phyloP scores from a whole-genome alignment of 2,888 invertebrate species.

The Ophonus ardosiacus region DNA sequence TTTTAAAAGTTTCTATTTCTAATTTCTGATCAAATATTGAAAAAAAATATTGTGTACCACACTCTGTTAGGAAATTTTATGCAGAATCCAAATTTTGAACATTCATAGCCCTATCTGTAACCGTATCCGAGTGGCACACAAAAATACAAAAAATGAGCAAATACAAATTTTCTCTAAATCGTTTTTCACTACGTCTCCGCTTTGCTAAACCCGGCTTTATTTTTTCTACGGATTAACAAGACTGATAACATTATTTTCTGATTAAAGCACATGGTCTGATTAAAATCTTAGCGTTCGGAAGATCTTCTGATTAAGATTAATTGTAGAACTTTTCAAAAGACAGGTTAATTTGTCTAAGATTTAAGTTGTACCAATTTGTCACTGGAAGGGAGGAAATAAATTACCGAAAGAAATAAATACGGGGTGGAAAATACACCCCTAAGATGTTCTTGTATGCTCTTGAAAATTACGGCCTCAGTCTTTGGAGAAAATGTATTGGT shows the following conservation, averaged over 20 bases:
- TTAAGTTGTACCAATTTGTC: slow-evolving; percentile 62
- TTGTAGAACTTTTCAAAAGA: slow-evolving; percentile 62
- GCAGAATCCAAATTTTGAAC: background rate
- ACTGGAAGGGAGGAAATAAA: slow-evolving; percentile 4
- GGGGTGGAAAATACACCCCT: background rate
- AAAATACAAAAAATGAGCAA: background rate
- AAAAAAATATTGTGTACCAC: too few relatives aligned
- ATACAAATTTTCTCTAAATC: background rate
- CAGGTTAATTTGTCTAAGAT: slow-evolving; percentile 64
- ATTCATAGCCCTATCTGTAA: background rate
- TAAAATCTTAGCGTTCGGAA: slow-evolving; percentile 60
- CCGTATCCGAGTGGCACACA: background rate
- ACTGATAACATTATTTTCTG: slow-evolving; percentile 58
- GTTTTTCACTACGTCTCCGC: too few relatives aligned
- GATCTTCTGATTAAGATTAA: slow-evolving; percentile 63
- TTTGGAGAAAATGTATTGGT: too few relatives aligned
- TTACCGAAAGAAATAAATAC: background rate
- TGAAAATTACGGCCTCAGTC: background rate
- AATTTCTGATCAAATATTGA: too few relatives aligned
- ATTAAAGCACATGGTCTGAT: slow-evolving; percentile 44
- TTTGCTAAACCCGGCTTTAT: background rate
- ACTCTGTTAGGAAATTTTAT: background rate
- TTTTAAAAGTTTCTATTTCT: too few relatives aligned
- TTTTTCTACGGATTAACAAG: slow-evolving; percentile 41
- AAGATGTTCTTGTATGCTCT: background rate